Evolutionary conservation across 2,888 invertebrate species (phyloP).

Genomic region (Dilophus febrilis): DNA sequence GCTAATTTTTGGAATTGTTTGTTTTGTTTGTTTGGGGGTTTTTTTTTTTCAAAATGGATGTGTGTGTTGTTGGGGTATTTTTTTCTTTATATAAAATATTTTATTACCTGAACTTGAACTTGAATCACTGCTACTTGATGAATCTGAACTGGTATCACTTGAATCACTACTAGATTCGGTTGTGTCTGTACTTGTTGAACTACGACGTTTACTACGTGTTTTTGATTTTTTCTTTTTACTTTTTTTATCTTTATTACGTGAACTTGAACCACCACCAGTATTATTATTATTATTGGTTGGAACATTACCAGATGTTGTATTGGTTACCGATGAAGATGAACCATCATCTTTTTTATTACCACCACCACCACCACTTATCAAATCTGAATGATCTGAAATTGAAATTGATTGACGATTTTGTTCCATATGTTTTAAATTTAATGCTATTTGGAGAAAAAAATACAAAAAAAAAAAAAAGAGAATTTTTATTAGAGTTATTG

Average conservation of each 20-base stretch:
- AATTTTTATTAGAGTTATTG: too few species aligned
- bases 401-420: conserved; percentile 6
- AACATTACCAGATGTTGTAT: conserved; percentile 15
- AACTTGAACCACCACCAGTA: too few species aligned
- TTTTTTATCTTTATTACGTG: conserved; percentile 43
- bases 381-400: conserved; percentile 18
- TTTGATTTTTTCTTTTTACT: conserved; percentile 40
- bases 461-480: conserved; percentile 8
- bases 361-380: conserved; percentile 7
- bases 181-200: conserved; percentile 32
- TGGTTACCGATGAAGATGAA: conserved; percentile 21
- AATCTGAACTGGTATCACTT: conserved; percentile 47
- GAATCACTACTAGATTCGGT: conserved; percentile 30
- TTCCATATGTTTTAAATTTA: conserved; percentile 8
- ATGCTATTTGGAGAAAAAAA: conserved; percentile 10
- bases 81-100: too few species aligned
- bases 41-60: too few species aligned
- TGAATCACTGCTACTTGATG: conserved; percentile 15
- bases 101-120: too few species aligned
- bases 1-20: too few species aligned
- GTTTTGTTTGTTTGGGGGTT: too few species aligned
- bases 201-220: conserved; percentile 46
- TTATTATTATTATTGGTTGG: too few species aligned
- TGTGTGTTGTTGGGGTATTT: too few species aligned
- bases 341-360: conserved; percentile 3